Evolutionary conservation across 2,888 invertebrate species (phyloP).

Genomic region (Athripsodes cinereus): DNA sequence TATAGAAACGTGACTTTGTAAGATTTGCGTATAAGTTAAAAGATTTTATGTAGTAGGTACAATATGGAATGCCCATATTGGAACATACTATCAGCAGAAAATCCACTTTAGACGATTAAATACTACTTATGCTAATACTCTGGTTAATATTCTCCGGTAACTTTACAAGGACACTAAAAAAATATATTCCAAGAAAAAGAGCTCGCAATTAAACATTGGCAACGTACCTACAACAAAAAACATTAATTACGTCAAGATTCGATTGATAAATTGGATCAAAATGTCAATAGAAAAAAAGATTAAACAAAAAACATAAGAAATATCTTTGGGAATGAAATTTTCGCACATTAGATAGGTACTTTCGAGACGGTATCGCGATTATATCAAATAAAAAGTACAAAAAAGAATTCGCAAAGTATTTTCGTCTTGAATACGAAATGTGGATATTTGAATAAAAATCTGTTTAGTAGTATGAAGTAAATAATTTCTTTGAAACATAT

Average conservation of each 20-base stretch:
- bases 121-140: not conserved
- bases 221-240: not conserved
- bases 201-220: not conserved
- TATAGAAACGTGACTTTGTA: too few relatives aligned
- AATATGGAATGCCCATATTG: too few relatives aligned
- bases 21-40: too few relatives aligned
- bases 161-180: not conserved
- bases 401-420: not conserved
- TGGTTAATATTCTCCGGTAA: not conserved
- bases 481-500: constrained; percentile 6
- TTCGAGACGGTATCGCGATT: not conserved
- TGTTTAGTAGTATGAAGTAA: not conserved
- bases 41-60: too few relatives aligned
- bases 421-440: constrained; percentile 2
- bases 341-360: not conserved
- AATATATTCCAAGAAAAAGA: not conserved
- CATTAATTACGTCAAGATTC: not conserved
- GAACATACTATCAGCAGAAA: constrained; percentile 1
- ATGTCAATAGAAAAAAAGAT: not conserved
- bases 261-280: not conserved
- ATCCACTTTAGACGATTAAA: not conserved
- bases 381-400: not conserved
- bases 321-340: not conserved
- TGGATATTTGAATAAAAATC: not conserved
- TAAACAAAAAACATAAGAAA: not conserved